Evolutionary conservation across 2,797 vertebrate species (phyloP).

Genomic region (Adrianichthys oophorus): DNA sequence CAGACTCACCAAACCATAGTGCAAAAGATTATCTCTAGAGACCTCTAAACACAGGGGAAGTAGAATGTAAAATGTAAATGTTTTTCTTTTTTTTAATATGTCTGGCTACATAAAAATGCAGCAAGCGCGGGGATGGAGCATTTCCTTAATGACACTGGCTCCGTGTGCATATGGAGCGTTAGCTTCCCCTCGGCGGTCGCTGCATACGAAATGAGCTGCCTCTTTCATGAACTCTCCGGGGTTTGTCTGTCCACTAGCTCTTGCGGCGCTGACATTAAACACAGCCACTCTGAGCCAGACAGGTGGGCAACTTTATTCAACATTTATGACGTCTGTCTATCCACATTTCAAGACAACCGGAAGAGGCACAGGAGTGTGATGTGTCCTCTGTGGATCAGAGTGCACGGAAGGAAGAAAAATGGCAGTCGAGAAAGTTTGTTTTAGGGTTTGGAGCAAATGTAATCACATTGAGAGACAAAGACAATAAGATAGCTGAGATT

Average conservation of each 20-base stretch:
- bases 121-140: conserved; percentile 40
- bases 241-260: conserved; percentile 32
- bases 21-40: conserved; percentile 36
- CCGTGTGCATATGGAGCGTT: conserved; percentile 50
- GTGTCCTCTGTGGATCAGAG: background rate
- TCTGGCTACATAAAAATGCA: conserved; percentile 58
- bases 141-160: conserved; percentile 71
- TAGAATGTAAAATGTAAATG: conserved; percentile 49
- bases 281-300: conserved; percentile 44
- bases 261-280: conserved; percentile 55
- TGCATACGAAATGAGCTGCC: conserved; percentile 63
- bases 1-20: conserved; percentile 2
- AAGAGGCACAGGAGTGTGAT: background rate
- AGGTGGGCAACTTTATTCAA: conserved; percentile 61
- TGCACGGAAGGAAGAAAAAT: background rate
- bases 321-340: conserved; percentile 49
- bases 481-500: no score
- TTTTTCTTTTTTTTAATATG: conserved; percentile 33
- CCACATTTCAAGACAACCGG: conserved; percentile 24
- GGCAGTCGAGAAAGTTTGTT: background rate
- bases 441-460: no score
- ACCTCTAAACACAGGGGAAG: conserved; percentile 37
- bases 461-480: no score
- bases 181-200: conserved; percentile 50
- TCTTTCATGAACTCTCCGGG: conserved; percentile 60